phyloP scores from a whole-genome alignment of 2,888 invertebrate species.

The Eupelmus urozonus region DNA sequence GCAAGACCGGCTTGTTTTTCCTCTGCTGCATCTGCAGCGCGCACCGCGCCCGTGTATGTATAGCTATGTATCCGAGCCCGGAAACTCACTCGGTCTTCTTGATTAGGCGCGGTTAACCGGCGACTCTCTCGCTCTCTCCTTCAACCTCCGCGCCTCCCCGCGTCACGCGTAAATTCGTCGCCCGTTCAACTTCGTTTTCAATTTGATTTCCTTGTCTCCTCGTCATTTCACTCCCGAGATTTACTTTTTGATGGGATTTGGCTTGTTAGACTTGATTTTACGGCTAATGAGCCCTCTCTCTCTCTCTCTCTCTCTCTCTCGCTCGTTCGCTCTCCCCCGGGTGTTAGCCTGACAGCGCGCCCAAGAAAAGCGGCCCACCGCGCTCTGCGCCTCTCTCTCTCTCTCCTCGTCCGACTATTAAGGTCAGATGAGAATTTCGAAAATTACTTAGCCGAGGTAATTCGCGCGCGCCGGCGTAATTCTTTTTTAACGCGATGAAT shows the following conservation, averaged over 20 bases:
- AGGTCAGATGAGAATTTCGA: not conserved
- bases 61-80: not conserved
- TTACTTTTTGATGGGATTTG: conserved; percentile 48
- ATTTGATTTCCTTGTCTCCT: conserved; percentile 51
- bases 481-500: too few species aligned
- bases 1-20: conserved; percentile 52
- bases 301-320: not conserved
- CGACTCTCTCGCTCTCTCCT: not conserved
- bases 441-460: not conserved
- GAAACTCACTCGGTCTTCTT: conserved; percentile 63
- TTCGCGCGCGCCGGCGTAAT: too few species aligned
- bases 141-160: not conserved
- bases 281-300: conserved; percentile 41
- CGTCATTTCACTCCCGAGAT: conserved; percentile 37
- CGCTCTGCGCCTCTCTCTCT: not conserved
- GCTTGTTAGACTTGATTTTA: conserved; percentile 46
- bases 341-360: too few species aligned
- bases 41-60: not conserved
- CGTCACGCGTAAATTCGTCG: conserved; percentile 30
- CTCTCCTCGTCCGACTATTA: not conserved
- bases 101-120: conserved; percentile 63
- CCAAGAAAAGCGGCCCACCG: not conserved
- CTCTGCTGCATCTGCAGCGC: conserved; percentile 24
- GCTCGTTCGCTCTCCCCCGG: not conserved
- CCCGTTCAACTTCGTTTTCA: conserved; percentile 23